Evolutionary conservation across 1,140 invertebrate genomes (phyloP), one percentile per base, ranked within the genome.

Genomic region (Philopotamus ludificatus): DNA sequence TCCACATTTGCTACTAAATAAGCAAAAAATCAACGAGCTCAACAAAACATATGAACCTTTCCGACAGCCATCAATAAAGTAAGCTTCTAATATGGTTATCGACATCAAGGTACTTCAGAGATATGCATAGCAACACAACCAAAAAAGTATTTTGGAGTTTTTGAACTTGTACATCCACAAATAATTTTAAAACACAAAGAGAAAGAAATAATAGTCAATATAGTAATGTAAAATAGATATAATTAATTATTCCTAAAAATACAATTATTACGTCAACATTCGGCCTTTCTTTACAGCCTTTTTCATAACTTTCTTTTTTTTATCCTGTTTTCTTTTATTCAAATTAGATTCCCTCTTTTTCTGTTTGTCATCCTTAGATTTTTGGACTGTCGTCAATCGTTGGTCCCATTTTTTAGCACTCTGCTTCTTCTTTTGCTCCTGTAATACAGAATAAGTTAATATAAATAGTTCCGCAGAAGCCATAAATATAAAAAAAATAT

Each of bases 391-490:
- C 45, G 85, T 77, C 67, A 77, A 71, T 63, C 90, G 80, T 21
- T 84, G 79, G 21, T 87, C 79, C 91, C 90, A 93, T 72, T 88
- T 86, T 72, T 89, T 90, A 53, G 83, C 76, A 71, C 84, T 86
- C 1, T 82, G 77, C 63, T 84, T 82, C 68, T 89, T 89, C 34
- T 83, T 77, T 67, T 89, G 84, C 44, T 89, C 85, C 65, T 86
- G 80, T 28, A 34, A 50, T 20, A 50, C 34, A 34, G 18, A 63
- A 68, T 41, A 66, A 34, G 50, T 16, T 49, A 34, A 16, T 57
- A 34, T 1, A 16, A 15, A 34, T 34, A 55, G 26, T 53, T 49
- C 45, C 4, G 4, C n/a, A 21, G 4, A 8, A 16, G 45, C n/a
- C 7, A 7, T 7, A 15, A 7, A 7, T 16, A 7, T 49, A 21